Conservation (phyloP, 2,888 invertebrate species). For the Ganaspis brasiliensis region DNA sequence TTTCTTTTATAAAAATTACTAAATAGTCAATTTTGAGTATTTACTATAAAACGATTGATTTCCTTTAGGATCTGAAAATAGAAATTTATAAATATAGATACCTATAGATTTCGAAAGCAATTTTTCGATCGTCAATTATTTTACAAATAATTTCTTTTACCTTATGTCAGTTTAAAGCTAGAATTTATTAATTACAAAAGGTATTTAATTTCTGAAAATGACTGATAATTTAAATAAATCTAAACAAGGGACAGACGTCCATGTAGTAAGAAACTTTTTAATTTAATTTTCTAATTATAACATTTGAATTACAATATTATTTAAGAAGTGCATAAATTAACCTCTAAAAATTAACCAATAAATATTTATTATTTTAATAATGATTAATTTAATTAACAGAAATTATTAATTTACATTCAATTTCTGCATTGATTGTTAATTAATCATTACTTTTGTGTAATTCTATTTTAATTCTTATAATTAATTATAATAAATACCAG, state of each 20-base stretch:
- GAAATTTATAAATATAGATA: no score
- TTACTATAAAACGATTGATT: no score
- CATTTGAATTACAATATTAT: background rate
- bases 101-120: background rate
- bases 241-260: background rate
- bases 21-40: no score
- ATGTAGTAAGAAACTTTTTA: constrained; percentile 10
- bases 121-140: background rate
- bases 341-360: background rate
- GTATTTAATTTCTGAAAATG: constrained; percentile 20
- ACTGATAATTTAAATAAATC: background rate
- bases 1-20: no score
- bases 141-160: background rate
- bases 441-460: no score
- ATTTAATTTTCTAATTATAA: background rate
- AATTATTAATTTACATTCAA: no score
- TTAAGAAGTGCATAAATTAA: background rate
- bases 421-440: no score
- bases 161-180: background rate
- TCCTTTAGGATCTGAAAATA: no score
- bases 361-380: background rate
- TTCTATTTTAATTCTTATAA: background rate
- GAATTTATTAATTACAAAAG: background rate
- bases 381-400: background rate
- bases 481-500: background rate